phyloP scores from a whole-genome alignment of 2,888 invertebrate species.

The Phaonia tiefii region DNA sequence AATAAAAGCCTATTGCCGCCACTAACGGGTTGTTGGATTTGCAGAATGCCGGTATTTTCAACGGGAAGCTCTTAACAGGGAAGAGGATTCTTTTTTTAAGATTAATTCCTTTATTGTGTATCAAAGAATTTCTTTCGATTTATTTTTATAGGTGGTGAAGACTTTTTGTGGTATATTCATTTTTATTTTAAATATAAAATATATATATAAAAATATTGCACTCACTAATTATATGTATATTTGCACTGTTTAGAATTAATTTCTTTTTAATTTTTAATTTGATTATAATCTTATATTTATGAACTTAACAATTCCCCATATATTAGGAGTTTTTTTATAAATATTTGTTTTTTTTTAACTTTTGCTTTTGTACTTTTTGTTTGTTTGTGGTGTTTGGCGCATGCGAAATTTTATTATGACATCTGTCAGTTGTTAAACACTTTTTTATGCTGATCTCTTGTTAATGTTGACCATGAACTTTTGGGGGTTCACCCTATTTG shows the following conservation, averaged over 20 bases:
- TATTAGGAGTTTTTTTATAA: slow-evolving; percentile 11
- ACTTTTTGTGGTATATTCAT: slow-evolving; percentile 38
- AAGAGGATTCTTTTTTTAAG: background rate
- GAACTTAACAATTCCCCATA: no score
- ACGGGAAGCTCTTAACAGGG: background rate
- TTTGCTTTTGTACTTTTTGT: slow-evolving; percentile 38
- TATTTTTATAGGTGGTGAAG: slow-evolving; percentile 43
- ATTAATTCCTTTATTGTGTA: slow-evolving; percentile 19
- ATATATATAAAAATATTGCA: background rate
- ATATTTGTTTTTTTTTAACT: slow-evolving; percentile 11
- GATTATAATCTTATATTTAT: no score
- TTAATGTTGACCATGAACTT: no score
- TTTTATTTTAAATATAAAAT: slow-evolving; percentile 20
- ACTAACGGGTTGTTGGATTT: no score
- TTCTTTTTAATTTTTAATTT: slow-evolving; percentile 17
- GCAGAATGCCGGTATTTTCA: no score
- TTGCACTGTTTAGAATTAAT: slow-evolving; percentile 21
- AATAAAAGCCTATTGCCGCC: no score
- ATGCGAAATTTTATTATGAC: slow-evolving; percentile 30
- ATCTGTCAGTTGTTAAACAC: slow-evolving; percentile 47
- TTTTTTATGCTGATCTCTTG: no score
- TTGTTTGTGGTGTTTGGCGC: no score
- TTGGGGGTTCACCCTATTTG: no score
- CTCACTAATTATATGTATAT: slow-evolving; percentile 1
- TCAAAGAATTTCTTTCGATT: slow-evolving; percentile 46